These are phyloP conservation scores for Flabesymbios commensalis DNA, from an alignment of 2,888 invertebrate species.

Conservation along the genomic window DNA sequence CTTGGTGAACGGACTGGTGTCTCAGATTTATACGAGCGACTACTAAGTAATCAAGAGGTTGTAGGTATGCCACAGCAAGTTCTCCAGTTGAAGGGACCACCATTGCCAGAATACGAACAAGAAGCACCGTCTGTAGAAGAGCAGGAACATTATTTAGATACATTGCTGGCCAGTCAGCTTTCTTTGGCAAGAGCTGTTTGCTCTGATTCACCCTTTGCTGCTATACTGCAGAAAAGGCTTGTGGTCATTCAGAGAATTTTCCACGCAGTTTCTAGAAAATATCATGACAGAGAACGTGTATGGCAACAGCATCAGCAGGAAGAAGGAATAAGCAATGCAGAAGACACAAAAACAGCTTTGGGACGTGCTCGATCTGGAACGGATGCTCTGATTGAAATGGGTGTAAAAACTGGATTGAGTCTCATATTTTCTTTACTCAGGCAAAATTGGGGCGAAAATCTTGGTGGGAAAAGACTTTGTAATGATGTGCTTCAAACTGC, in stretches of 20 bases:
- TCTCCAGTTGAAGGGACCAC: constrained; percentile 55
- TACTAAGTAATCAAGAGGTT: constrained; percentile 65
- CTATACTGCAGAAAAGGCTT: constrained; percentile 66
- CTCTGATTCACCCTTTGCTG: constrained; percentile 67
- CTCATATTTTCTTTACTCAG: constrained; percentile 68
- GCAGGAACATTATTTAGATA: constrained; percentile 66
- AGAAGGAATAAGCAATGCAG: background rate
- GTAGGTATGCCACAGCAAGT: constrained; percentile 45
- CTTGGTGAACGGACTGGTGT: constrained; percentile 66
- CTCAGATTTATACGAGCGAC: constrained; percentile 65
- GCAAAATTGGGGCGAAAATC: constrained; percentile 65
- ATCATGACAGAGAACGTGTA: constrained; percentile 61
- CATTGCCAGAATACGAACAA: constrained; percentile 66
- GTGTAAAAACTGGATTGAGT: constrained; percentile 69
- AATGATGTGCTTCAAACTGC: constrained; percentile 69
- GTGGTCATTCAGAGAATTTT: constrained; percentile 68
- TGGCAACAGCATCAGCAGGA: constrained; percentile 10
- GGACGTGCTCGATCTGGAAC: constrained; percentile 42
- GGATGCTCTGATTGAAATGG: constrained; percentile 69
- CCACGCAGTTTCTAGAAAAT: constrained; percentile 66
- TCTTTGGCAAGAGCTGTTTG: constrained; percentile 67
- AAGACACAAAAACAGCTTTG: background rate
- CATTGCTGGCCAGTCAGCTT: constrained; percentile 65
- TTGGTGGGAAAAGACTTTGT: constrained; percentile 63
- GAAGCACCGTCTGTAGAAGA: constrained; percentile 64